These are phyloP conservation scores for Cheirogaleus medius DNA, from an alignment of 2,113 vertebrate species.

Conservation along the genomic window DNA sequence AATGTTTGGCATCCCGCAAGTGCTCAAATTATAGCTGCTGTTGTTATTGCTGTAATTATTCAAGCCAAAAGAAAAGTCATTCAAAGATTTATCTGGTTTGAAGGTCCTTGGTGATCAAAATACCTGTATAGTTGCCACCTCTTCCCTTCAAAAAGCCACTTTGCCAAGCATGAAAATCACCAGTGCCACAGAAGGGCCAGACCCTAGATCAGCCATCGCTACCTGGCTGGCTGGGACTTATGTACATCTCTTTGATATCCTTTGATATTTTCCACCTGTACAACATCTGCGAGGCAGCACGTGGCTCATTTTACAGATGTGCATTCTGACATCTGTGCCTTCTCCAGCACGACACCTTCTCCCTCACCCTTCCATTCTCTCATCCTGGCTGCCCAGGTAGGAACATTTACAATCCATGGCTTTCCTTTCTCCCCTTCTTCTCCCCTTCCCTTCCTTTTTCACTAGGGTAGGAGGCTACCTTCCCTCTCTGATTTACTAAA, in stretches of 20 bases:
- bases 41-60: no score
- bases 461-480: background rate
- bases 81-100: background rate
- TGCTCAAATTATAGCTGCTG: background rate
- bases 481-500: background rate
- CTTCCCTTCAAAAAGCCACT: background rate
- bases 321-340: no score
- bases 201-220: no score
- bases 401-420: background rate
- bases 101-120: background rate
- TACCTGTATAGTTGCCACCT: background rate
- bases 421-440: background rate
- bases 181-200: background rate
- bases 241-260: background rate
- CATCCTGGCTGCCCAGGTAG: background rate
- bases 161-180: background rate
- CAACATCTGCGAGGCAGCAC: background rate
- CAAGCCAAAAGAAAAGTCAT: background rate
- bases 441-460: background rate
- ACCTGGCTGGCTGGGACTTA: background rate
- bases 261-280: background rate
- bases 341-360: background rate
- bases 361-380: background rate
- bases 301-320: fast-evolving
- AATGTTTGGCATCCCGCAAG: background rate